Evolutionary conservation across 2,797 vertebrate species (phyloP).

Genomic region (Buphagus erythrorhynchus): DNA sequence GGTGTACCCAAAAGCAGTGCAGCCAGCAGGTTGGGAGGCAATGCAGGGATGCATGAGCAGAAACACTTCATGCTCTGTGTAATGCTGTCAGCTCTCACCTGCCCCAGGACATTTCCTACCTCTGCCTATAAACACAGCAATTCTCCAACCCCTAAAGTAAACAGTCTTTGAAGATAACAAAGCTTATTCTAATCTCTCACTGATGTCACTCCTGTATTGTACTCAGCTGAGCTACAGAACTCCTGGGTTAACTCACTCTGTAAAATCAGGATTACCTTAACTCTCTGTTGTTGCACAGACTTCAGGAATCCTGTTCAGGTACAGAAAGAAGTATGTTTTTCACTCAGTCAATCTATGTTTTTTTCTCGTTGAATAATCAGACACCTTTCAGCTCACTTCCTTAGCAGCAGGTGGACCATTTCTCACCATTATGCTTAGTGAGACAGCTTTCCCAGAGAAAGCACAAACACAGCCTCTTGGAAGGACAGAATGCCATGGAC

Average conservation of each 20-base stretch:
- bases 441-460: background rate
- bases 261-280: background rate
- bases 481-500: background rate
- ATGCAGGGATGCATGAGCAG: background rate
- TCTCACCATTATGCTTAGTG: background rate
- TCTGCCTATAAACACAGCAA: slow-evolving; percentile 9
- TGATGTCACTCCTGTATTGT: slow-evolving; percentile 20
- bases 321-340: background rate
- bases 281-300: background rate
- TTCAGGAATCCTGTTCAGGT: background rate
- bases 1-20: background rate
- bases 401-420: background rate
- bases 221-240: slow-evolving; percentile 8
- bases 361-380: background rate
- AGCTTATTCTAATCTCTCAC: slow-evolving; percentile 34
- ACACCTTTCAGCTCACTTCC: background rate
- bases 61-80: background rate
- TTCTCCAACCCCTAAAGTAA: slow-evolving; percentile 27
- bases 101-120: slow-evolving; percentile 30
- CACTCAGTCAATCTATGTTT: background rate
- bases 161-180: slow-evolving; percentile 59
- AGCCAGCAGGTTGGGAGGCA: background rate
- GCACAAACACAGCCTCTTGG: background rate
- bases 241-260: background rate
- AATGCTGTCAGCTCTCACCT: background rate